Base-by-base conservation (phyloP, 2,797 vertebrate genomes). In the Danio kyathit region DNA sequence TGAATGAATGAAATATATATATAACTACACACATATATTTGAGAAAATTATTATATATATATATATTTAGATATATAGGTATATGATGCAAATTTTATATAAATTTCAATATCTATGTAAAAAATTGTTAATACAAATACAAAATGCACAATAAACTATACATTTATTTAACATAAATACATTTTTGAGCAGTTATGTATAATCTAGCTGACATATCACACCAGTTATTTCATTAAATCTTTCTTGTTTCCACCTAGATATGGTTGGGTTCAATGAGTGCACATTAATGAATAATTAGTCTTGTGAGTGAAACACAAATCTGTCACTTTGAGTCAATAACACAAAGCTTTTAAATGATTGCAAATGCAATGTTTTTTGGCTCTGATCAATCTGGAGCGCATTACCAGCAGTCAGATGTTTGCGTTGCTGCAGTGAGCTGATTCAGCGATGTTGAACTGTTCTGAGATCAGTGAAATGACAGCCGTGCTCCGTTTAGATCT, bases 401-500 rank as follows among this genome's bases (percentile, higher is more conserved):
- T 56, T 21, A 2, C 49, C 49, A 57, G 2, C 29, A 67, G 49
- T 56, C 17, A 6, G 41, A 29, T 66, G 16, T 76, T 29, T n/a
- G 5, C 0, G 63, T 12, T 66, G 13, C 19, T 59, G 54, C 70
- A 12, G 7, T 46, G 54, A 73, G 71, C 54, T 60, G 71, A 74
- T 38, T 74, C 54, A 74, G 54, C 54, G 5, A 5, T 13, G 67
- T 54, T 70, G 7, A 70, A 70, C 29, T 17, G 67, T 59, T 59
- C 59, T 7, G 13, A 46, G 71, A 59, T 59, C 8, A 60, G 14
- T 46, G 17, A 60, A 60, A 74, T 60, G 71, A 74, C 71, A 74
- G 71, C 51, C 41, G 5, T 59, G 71, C 54, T 60, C 54, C 3
- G 0, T 74, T 74, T 74, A 57, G 56, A 74, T 74, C 71, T 74